These are phyloP conservation scores for Magallana nippona DNA, from an alignment of 2,888 invertebrate species.

Conservation along the genomic window DNA sequence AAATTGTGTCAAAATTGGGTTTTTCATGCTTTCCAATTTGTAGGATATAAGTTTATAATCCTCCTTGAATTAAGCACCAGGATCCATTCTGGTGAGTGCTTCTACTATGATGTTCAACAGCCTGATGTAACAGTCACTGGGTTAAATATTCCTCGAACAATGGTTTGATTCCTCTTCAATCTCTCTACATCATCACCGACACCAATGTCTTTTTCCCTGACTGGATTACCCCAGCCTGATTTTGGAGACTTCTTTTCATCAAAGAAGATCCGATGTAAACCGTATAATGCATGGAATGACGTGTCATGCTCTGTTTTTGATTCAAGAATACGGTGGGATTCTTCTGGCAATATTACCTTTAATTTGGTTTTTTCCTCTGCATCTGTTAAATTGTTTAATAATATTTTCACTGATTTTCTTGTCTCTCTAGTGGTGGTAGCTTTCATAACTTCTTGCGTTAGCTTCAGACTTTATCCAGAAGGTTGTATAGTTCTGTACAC, in stretches of 20 bases:
- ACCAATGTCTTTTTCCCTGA: background rate
- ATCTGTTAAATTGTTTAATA: background rate
- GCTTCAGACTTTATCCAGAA: too few relatives aligned
- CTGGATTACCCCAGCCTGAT: slow-evolving; percentile 3
- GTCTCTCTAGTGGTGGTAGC: too few relatives aligned
- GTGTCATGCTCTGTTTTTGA: background rate
- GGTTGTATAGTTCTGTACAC: too few relatives aligned
- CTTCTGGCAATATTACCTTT: background rate
- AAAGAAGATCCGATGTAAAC: background rate
- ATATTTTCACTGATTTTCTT: background rate
- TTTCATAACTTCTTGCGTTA: too few relatives aligned
- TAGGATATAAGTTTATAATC: too few relatives aligned
- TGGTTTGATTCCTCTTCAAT: background rate
- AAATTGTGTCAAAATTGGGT: too few relatives aligned
- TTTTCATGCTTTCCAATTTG: too few relatives aligned
- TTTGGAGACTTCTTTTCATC: background rate
- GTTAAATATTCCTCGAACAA: background rate
- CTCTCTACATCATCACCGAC: background rate
- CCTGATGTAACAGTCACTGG: background rate
- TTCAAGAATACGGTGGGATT: background rate
- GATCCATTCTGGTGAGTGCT: background rate
- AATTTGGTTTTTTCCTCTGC: background rate
- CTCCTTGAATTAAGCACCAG: background rate
- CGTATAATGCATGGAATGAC: background rate
- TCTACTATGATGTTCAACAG: background rate